Evolutionary conservation across 2,113 vertebrate species (phyloP).

Genomic region (Lates calcarifer): DNA sequence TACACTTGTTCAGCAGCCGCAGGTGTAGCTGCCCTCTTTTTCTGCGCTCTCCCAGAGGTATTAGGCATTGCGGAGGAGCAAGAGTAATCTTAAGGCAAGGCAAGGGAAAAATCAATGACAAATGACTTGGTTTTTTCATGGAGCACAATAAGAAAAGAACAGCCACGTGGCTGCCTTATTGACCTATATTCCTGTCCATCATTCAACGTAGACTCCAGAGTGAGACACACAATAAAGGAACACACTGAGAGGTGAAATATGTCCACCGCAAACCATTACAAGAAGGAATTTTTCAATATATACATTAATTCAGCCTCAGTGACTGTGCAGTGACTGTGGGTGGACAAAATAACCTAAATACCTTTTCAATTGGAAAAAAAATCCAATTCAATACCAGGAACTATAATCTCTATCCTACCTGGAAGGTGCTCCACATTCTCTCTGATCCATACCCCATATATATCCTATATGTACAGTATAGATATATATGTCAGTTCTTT

Average conservation of each 20-base stretch:
- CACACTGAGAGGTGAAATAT: conserved; percentile 24
- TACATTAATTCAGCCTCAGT: conserved; percentile 32
- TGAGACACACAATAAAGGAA: conserved; percentile 48
- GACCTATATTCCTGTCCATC: conserved; percentile 51
- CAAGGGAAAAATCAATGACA: conserved; percentile 53
- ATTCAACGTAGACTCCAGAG: conserved; percentile 33
- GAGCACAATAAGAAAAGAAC: conserved; percentile 40
- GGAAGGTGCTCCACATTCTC: too few relatives aligned
- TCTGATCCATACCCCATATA: too few relatives aligned
- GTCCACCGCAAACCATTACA: background rate
- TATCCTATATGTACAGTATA: too few relatives aligned
- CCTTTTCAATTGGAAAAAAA: background rate
- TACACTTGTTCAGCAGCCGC: conserved; percentile 97
- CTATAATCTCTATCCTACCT: background rate
- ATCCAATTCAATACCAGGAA: background rate
- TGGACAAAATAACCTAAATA: conserved; percentile 29
- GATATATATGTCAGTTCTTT: too few relatives aligned
- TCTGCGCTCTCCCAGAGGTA: conserved; percentile 82
- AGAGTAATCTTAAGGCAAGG: conserved; percentile 75
- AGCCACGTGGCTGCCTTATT: conserved; percentile 36
- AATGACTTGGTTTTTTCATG: conserved; percentile 51
- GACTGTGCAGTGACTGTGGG: background rate
- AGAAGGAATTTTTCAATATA: conserved; percentile 30
- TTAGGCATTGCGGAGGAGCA: conserved; percentile 75
- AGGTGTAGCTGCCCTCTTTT: conserved; percentile 92